A percentile compares a stretch with the other conserved stretches of the same genome.
Evolutionary conservation across 1,140 invertebrate genomes (phyloP).

Genomic region (Eupristina koningsbergeri): DNA sequence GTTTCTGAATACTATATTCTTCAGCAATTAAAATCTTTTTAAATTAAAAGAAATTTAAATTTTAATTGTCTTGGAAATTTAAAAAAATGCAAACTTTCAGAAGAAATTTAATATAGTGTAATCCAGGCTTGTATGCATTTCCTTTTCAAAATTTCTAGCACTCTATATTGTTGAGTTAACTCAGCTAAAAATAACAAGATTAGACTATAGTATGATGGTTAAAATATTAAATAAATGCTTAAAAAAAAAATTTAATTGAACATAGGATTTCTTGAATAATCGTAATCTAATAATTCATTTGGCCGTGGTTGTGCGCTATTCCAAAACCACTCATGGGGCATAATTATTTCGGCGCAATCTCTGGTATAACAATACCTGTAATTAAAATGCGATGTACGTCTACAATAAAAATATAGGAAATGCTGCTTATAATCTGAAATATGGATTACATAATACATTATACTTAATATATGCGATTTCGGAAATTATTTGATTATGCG

Average conservation of each 20-base stretch:
- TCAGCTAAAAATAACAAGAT: not conserved
- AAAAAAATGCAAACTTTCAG: not conserved
- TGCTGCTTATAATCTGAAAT: not conserved
- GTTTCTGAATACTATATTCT: not conserved
- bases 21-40: not conserved
- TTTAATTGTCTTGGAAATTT: not conserved
- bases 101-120: constrained; percentile 8
- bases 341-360: not conserved
- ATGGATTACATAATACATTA: not conserved
- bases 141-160: not conserved
- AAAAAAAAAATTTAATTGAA: not conserved
- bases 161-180: not conserved
- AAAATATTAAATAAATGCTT: not conserved
- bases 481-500: too few relatives aligned
- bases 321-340: not conserved
- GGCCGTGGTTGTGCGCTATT: not conserved
- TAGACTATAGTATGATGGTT: not conserved
- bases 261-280: not conserved
- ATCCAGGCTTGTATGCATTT: not conserved
- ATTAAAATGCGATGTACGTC: not conserved
- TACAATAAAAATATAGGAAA: not conserved
- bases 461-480: too few relatives aligned
- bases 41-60: not conserved
- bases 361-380: not conserved
- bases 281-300: not conserved